Conservation (phyloP, 1,140 invertebrate species). For the Anadara kagoshimensis region DNA sequence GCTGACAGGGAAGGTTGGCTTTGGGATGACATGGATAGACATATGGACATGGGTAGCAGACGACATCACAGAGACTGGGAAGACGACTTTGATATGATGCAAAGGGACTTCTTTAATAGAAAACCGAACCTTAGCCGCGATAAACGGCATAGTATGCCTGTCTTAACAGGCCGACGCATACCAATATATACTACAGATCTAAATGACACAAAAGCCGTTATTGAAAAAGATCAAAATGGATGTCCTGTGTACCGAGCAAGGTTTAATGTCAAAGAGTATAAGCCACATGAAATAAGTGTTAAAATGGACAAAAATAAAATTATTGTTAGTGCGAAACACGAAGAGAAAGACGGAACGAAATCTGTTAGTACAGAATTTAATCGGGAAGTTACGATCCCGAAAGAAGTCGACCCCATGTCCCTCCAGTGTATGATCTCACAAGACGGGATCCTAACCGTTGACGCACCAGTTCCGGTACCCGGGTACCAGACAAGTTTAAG, state of each 20-base stretch:
- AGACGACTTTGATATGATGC: conserved; percentile 70
- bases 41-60: conserved; percentile 56
- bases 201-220: conserved; percentile 48
- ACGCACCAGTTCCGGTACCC: conserved; percentile 63
- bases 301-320: conserved; percentile 67
- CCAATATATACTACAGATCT: conserved; percentile 25
- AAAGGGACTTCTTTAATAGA: conserved; percentile 69
- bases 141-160: conserved; percentile 32
- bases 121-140: conserved; percentile 49
- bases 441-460: conserved; percentile 69
- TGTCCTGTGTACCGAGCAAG: conserved; percentile 60
- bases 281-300: conserved; percentile 67
- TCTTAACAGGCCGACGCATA: conserved; percentile 44
- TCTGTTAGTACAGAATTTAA: conserved; percentile 68
- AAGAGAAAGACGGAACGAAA: conserved; percentile 56
- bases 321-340: conserved; percentile 61
- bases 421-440: conserved; percentile 66
- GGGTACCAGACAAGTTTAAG: conserved; percentile 55
- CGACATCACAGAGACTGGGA: conserved; percentile 70
- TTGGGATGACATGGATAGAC: conserved; percentile 70
- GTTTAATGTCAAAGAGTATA: conserved; percentile 67
- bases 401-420: conserved; percentile 64
- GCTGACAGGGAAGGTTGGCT: conserved; percentile 68
- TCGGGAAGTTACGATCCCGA: conserved; percentile 66
- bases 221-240: conserved; percentile 64